phyloP scores from a whole-genome alignment of 2,797 vertebrate species.

The Gymnoscopelus braueri region DNA sequence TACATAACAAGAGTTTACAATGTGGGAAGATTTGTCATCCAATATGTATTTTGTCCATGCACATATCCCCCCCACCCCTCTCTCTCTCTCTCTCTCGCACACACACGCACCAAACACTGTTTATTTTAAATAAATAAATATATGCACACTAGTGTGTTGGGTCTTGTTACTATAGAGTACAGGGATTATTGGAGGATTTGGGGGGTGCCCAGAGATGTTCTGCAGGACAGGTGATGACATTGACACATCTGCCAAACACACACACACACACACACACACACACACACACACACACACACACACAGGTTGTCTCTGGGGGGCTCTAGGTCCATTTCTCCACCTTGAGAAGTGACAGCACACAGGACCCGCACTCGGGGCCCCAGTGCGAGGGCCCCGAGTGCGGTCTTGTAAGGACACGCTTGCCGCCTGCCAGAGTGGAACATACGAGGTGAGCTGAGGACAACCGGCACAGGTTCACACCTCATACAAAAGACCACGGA shows the following conservation, averaged over 20 bases:
- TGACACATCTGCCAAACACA: not conserved
- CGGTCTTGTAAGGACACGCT: too few species aligned
- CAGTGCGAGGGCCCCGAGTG: too few species aligned
- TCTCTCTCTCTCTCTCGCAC: not conserved
- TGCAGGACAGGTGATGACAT: not conserved
- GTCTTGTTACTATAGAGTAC: slow-evolving; percentile 6
- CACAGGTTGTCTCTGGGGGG: not conserved
- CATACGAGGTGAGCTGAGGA: not conserved
- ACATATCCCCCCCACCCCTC: not conserved
- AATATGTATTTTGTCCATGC: not conserved
- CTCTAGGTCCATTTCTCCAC: too few species aligned
- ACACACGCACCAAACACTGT: not conserved
- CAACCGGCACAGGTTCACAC: not conserved
- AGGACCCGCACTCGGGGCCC: too few species aligned
- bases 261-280: not conserved
- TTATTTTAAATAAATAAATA: not conserved
- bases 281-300: not conserved
- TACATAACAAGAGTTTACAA: too few species aligned
- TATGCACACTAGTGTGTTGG: not conserved
- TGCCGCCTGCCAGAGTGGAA: not conserved
- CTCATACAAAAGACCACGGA: too few species aligned
- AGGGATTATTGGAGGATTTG: not conserved
- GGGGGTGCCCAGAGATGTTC: slow-evolving; percentile 11
- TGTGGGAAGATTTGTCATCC: too few species aligned
- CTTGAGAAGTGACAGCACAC: too few species aligned